Conservation (phyloP, 2,888 invertebrate genomes). For the Melinaea menophilus region DNA sequence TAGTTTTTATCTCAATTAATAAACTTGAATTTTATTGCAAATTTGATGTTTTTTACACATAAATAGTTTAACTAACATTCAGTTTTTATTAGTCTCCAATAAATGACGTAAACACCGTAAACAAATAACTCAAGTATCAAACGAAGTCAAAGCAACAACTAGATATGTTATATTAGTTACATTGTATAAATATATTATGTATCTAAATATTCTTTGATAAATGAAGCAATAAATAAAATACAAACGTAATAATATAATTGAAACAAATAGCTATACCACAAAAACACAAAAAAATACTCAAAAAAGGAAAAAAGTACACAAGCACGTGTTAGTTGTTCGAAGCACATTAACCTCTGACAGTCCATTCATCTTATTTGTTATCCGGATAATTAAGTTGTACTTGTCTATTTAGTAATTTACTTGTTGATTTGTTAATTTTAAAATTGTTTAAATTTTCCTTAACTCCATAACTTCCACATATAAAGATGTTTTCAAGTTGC, state of each 20-base stretch:
- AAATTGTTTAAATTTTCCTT: constrained; percentile 29
- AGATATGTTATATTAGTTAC: no score
- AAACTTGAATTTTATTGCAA: no score
- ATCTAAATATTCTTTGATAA: no score
- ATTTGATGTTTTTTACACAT: no score
- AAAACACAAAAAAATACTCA: not conserved
- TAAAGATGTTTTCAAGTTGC: not conserved
- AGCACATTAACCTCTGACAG: constrained; percentile 66
- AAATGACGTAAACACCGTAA: no score
- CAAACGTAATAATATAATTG: not conserved
- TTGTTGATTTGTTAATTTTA: constrained; percentile 62
- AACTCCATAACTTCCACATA: not conserved
- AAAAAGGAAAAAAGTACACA: constrained; percentile 6
- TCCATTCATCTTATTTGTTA: constrained; percentile 72
- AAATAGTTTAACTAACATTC: no score
- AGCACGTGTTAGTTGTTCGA: constrained; percentile 42
- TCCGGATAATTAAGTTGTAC: constrained; percentile 64
- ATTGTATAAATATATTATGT: no score
- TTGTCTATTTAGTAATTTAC: constrained; percentile 58
- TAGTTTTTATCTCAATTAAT: no score
- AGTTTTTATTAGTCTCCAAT: no score
- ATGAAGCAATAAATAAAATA: no score
- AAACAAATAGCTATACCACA: not conserved
- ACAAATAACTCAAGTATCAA: no score
- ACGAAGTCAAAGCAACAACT: no score